phyloP scores from a whole-genome alignment of 37 sponge, comb jelly and placozoan genomes.

The Haliclona indistincta region DNA sequence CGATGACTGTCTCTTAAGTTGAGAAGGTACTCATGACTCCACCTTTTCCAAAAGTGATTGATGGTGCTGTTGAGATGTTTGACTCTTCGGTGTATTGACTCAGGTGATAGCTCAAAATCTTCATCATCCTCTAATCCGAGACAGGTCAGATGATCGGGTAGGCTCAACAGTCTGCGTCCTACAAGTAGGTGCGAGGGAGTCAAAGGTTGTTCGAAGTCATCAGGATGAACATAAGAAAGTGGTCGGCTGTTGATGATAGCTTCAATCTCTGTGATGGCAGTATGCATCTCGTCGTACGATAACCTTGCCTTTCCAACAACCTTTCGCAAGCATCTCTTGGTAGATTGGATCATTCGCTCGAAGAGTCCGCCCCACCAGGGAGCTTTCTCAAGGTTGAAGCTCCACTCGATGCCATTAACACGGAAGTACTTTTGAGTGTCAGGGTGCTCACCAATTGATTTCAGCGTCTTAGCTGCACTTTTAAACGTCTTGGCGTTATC shows the following conservation, averaged over 20 bases:
- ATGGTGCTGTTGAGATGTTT: too few species aligned
- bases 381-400: conserved; percentile 45
- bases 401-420: conserved; percentile 36
- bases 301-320: conserved; percentile 41
- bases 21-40: conserved; percentile 44
- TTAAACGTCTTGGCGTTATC: conserved; percentile 57
- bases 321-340: conserved; percentile 47
- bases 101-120: conserved; percentile 28
- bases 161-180: conserved; percentile 43
- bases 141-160: conserved; percentile 36
- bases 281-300: conserved; percentile 49
- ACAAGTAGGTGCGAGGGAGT: conserved; percentile 48
- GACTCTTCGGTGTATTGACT: conserved; percentile 23
- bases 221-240: conserved; percentile 15
- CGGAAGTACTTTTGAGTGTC: conserved; percentile 12
- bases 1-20: conserved; percentile 30
- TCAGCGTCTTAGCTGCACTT: conserved; percentile 30
- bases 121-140: conserved; percentile 21
- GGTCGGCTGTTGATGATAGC: conserved; percentile 41
- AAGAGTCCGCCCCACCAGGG: conserved; percentile 67
- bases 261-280: conserved; percentile 33
- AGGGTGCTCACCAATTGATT: conserved; percentile 2
- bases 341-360: conserved; percentile 28
- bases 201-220: conserved; percentile 36
- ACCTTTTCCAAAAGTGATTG: conserved; percentile 48